Evolutionary conservation across 2,888 invertebrate species (phyloP), one percentile per base, ranked within the genome.

Genomic region (Lathronympha strigana): DNA sequence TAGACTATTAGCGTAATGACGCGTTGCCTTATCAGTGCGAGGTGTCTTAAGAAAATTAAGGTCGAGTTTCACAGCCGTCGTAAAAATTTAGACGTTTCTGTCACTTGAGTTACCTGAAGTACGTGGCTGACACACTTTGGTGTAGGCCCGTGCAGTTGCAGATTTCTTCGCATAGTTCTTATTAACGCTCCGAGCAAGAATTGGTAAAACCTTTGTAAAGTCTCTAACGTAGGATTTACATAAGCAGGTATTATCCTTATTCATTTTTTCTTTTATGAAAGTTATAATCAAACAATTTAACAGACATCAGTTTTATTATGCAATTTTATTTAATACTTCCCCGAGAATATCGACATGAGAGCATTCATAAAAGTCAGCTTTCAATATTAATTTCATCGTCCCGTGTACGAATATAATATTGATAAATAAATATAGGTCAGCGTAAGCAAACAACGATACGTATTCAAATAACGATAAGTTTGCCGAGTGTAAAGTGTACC

Each of bases 1-100:
- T 57, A 17, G 58, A 67, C 69, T 72, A 66, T 71, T 72, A 72
- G 67, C 36, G 64, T 70, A 71, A 71, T 71, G 68, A 66, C 63
- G 69, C 70, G 66, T 49, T 60, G 67, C 67, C 62, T 67, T 67
- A 69, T 61, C 50, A 25, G 21, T 15, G 17, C 5, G 23, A 51
- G 53, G 53, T 51, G 53, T 40, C 33, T 53, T 49, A 50, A 55
- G 15, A 53, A 51, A 43, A 61, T 53, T 53, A 43, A 33, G 23
- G 61, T 62, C 53, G 45, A 45, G 61, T 61, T 53, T 23, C 43
- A 9, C 13, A 23, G 23, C n/a, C 25, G 9, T 33, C 21, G 28
- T 51, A 31, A 45, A 62, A 45, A 53, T n/a, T 23, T 45, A 33
- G 15, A 51, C 11, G 33, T 33, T n/a, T 54, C 21, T 49, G 23